Evolutionary conservation across 2,113 vertebrate species (phyloP).

Genomic region (Callorhinus ursinus): DNA sequence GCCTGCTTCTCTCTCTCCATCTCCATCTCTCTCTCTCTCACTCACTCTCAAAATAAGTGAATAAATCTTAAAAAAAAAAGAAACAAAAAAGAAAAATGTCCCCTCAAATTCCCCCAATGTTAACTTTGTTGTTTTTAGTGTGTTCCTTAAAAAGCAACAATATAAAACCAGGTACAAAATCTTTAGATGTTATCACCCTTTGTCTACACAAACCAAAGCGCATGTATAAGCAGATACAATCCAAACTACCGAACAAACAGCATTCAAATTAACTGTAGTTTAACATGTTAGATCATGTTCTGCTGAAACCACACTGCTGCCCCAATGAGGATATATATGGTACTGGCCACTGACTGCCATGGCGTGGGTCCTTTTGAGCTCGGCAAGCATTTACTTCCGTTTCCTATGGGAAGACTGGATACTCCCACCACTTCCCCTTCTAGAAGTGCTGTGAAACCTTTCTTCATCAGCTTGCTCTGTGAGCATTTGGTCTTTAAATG

Average conservation of each 20-base stretch:
- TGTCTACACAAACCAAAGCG: not conserved
- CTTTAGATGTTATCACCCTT: not conserved
- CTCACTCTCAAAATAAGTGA: not conserved
- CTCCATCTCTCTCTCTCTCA: no score
- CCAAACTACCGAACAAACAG: not conserved
- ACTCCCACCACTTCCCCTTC: not conserved
- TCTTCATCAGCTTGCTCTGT: not conserved
- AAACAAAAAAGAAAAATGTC: not conserved
- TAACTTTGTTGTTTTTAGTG: not conserved
- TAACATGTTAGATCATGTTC: not conserved
- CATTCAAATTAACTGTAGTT: not conserved
- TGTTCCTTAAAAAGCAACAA: not conserved
- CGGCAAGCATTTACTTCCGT: not conserved
- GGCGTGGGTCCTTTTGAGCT: not conserved
- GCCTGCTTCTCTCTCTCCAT: not conserved
- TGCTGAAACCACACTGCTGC: not conserved
- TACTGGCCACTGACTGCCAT: fast-evolving
- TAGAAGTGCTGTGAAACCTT: not conserved
- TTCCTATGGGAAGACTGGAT: not conserved
- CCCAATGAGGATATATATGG: fast-evolving
- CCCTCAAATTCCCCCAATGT: not conserved
- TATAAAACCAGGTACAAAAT: not conserved
- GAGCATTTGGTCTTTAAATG: not conserved
- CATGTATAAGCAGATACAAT: not conserved
- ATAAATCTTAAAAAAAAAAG: no score